Evolutionary conservation across 2,888 invertebrate genomes (phyloP).

Genomic region (Eueremaeus valkanovi): DNA sequence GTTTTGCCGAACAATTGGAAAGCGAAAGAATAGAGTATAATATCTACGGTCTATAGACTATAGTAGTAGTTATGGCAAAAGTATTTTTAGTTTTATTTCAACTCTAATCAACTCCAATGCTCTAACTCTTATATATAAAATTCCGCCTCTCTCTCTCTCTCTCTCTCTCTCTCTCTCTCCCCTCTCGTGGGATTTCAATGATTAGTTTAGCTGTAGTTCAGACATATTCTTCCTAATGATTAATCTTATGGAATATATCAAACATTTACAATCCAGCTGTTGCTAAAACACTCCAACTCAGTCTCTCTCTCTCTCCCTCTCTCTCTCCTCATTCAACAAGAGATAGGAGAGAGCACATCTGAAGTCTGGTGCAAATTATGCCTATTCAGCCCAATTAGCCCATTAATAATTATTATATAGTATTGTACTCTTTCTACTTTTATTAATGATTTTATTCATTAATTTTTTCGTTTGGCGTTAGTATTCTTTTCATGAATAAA

Average conservation of each 20-base stretch:
- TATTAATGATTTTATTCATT: conserved; percentile 17
- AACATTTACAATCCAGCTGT: conserved; percentile 27
- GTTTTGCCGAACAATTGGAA: too few species aligned
- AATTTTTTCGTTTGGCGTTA: background rate
- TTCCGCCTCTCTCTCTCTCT: conserved; percentile 8
- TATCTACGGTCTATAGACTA: too few species aligned
- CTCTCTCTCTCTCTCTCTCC: too few species aligned
- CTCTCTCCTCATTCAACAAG: background rate
- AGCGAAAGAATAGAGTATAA: background rate
- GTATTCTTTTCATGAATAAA: conserved; percentile 13
- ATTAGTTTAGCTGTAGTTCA: conserved; percentile 29
- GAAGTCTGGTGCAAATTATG: background rate
- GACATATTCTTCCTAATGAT: conserved; percentile 11
- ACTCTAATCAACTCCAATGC: background rate
- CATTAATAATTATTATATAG: conserved; percentile 1
- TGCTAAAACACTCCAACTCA: background rate
- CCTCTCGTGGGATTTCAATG: conserved; percentile 23
- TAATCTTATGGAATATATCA: conserved; percentile 23
- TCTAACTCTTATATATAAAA: background rate
- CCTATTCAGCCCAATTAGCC: conserved; percentile 1
- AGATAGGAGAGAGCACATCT: background rate
- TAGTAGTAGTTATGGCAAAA: background rate
- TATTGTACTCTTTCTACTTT: background rate
- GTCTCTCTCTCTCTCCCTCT: background rate
- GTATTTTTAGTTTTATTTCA: background rate